Base-by-base conservation (phyloP, 2,797 vertebrate genomes). In the Silurus aristotelis region DNA sequence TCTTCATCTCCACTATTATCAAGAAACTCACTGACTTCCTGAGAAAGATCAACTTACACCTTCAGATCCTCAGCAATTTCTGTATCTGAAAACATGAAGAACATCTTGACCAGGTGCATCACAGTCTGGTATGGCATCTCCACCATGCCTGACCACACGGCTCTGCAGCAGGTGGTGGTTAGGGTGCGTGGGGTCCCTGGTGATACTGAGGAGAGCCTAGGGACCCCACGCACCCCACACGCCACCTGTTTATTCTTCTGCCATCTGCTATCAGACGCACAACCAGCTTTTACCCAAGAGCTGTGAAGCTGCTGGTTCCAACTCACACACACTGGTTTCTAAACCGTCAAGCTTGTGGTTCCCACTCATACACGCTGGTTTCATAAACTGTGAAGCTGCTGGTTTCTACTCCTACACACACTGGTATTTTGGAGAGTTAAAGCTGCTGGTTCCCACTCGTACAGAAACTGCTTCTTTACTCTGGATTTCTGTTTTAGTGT, bases 251-350 rank as follows among this genome's bases (percentile, higher is more conserved):
- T 38, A 25, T 25, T 64, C 60, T 64, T 8, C 43, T 80, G 38
- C 78, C 14, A 3, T 64, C 61, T 80, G 78, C 78, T 80, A 25
- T 64, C 6, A 1, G 20, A 79, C 22, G 22, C 17, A 43, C 60
- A 79, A 76, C 52, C 25, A 31, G 46, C 56, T 77, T 60, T 60
- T 38, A 77, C 55, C 43, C 43, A 60, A 46, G 60, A 80, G 78
- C 61, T 17, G 22, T 64, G 61, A 63, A 63, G 20, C 77, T 25
- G 38, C 60, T 64, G 27, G 27, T 61, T 78, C 58, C 19, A 43
- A 61, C 76, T 60, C 58, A 70, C 56, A 52, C 70, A 76, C 73
- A 76, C 52, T 75, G n/a, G 73, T 76, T 76, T 76, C 52, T 56
- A 58, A 76, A 58, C 17, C 15, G 3, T 56, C 14, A 56, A 27